Conservation (phyloP, 2,113 vertebrate genomes). For the Pygoscelis adeliae region DNA sequence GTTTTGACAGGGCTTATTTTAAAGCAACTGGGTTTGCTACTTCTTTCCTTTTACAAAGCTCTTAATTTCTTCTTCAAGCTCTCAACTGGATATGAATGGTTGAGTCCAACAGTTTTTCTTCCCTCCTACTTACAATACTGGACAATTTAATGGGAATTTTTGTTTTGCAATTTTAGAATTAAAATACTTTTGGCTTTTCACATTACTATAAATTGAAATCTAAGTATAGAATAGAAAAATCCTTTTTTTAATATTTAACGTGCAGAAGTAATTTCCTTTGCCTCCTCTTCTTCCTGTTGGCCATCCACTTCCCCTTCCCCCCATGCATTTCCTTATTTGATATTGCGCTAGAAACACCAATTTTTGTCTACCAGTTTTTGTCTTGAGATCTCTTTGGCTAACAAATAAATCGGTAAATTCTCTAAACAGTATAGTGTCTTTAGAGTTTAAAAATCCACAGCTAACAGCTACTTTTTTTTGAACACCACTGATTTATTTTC, state of each 20-base stretch:
- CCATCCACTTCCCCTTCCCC: background rate
- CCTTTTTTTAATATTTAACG: background rate
- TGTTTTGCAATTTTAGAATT: background rate
- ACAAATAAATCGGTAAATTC: background rate
- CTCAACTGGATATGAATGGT: background rate
- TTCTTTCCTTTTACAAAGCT: background rate
- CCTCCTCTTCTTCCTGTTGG: background rate
- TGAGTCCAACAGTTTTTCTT: background rate
- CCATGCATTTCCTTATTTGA: background rate
- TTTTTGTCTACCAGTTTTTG: background rate
- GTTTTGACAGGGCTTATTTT: constrained; percentile 10
- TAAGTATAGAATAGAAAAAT: background rate
- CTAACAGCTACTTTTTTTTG: background rate
- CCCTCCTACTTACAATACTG: background rate
- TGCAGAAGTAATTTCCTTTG: background rate
- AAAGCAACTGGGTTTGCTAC: background rate
- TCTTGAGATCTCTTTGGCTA: background rate
- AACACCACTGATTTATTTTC: background rate
- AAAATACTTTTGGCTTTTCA: background rate
- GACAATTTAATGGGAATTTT: background rate
- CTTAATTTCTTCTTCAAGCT: background rate
- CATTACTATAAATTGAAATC: background rate
- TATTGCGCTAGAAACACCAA: background rate
- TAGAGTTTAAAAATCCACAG: background rate
- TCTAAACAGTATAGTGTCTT: background rate